Base-by-base conservation (phyloP, 2,113 vertebrate species). In the Platycercus adscitus region DNA sequence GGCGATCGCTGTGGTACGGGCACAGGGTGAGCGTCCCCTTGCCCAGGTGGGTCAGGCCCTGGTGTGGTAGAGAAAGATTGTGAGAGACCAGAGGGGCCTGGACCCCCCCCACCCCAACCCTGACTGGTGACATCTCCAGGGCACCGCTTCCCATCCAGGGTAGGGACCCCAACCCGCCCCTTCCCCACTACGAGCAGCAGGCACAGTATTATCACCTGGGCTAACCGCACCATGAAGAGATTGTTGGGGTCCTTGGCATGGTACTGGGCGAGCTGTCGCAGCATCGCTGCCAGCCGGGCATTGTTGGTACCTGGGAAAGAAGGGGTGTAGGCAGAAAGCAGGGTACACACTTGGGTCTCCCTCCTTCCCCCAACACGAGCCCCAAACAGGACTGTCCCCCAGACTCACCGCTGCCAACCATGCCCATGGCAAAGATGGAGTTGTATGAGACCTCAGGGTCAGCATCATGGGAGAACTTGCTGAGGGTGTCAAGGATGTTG, bases 231-330 rank as follows among this genome's bases (percentile, higher is more conserved):
- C 99, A 99, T 99, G 98, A 99, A 99, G 93, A 99, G 99, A 88
- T 99, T 99, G 98, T 99, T 99, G 55, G 99, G 99, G 96, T 99
- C 99, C 98, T 99, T 99, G 96, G 99, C 99, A 0, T 99, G 99
- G 97, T 99, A 99, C 91, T 99, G 99, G 41, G 99, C 99, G 43
- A 99, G 98, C 96, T 99, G 99, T 44, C 99, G 98, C 89, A 99
- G 97, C 99, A 99, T 99, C 3, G 99, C 99, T 9, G 99, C 99
- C 95, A 99, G 95, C 4, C 99, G 99, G 39, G 99, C 99, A 0
- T 99, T 99, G 94, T 99, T 99, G 83, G 99, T 99, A 91, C 99
- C 99, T 99, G 82, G 8, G 44, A 31, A 95, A 64, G 44, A 83
- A 9, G 33, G 6, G 16, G 16, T 6, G 4, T 44, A 72, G 56